These are phyloP conservation scores for Caenorhabditis sp. DNA, from an alignment of 2,888 invertebrate genomes.

Conservation along the genomic window DNA sequence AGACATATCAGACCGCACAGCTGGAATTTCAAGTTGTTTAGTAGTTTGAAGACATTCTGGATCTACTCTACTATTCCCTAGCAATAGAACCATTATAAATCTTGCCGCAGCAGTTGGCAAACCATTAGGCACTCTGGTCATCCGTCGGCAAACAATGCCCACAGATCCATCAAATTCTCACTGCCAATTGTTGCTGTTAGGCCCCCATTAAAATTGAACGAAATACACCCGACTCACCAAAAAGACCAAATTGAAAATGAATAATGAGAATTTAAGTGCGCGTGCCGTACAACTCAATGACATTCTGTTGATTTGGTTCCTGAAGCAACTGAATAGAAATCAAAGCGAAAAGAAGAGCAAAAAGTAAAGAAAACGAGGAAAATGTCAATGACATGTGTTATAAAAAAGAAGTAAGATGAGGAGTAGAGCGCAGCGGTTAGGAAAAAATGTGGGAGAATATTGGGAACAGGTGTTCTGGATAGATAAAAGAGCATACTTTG, in stretches of 20 bases:
- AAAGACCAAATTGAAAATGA: conserved; percentile 83
- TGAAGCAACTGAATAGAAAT: background rate
- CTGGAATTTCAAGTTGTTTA: conserved; percentile 61
- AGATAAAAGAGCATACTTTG: conserved; percentile 40
- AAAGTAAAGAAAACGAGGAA: conserved; percentile 6
- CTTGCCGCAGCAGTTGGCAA: conserved; percentile 42
- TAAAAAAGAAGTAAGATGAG: conserved; percentile 33
- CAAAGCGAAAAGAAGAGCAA: background rate
- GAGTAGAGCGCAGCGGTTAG: conserved; percentile 2
- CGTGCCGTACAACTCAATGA: conserved; percentile 82
- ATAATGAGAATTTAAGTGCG: conserved; percentile 82
- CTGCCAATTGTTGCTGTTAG: conserved; percentile 15
- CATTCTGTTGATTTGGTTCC: conserved; percentile 66
- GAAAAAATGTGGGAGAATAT: conserved; percentile 38
- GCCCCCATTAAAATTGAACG: background rate
- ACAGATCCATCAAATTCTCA: conserved; percentile 51
- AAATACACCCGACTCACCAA: conserved; percentile 74
- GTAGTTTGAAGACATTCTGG: too few species aligned
- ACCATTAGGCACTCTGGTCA: conserved; percentile 37
- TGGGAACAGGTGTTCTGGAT: conserved; percentile 52
- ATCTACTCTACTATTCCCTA: background rate
- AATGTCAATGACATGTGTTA: conserved; percentile 51
- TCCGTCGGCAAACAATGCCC: conserved; percentile 33
- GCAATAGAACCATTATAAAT: background rate
- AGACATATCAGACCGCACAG: conserved; percentile 82